Conservation (phyloP, 2,797 vertebrate species). For the Enteromius argenteus region DNA sequence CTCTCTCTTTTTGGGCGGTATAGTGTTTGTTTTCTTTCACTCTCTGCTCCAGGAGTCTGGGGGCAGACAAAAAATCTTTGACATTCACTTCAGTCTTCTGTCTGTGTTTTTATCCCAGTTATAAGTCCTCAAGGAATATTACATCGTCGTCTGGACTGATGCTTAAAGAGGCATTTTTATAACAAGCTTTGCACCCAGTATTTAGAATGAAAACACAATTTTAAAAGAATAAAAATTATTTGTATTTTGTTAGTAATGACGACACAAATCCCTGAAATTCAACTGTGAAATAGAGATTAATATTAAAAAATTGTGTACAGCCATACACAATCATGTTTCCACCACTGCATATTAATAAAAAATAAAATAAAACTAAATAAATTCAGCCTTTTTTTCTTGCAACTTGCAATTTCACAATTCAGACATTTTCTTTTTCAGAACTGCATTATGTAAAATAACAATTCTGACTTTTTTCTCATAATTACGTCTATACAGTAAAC, state of each 20-base stretch:
- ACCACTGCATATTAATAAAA: background rate
- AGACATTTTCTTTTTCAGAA: background rate
- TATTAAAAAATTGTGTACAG: background rate
- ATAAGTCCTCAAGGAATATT: constrained; percentile 5
- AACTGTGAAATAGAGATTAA: background rate
- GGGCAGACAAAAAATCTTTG: constrained; percentile 2
- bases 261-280: background rate
- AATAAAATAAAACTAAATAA: too few species aligned
- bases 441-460: too few species aligned
- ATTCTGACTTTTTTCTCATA: too few species aligned
- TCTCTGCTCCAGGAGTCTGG: constrained; percentile 16
- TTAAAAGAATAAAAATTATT: background rate
- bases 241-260: background rate
- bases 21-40: constrained; percentile 35
- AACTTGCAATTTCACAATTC: background rate
- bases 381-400: too few species aligned
- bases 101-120: constrained; percentile 40
- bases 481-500: too few species aligned
- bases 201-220: constrained; percentile 30
- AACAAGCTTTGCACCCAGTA: background rate
- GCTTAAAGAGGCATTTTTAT: background rate
- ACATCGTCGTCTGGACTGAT: background rate
- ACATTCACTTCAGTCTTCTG: constrained; percentile 20
- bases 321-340: background rate
- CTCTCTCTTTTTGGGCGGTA: background rate